Percentiles rank a stretch among this genome's conserved stretches.
These are phyloP conservation scores for Lycocorax pyrrhopterus DNA, from an alignment of 2,113 vertebrate species.

Conservation along the genomic window DNA sequence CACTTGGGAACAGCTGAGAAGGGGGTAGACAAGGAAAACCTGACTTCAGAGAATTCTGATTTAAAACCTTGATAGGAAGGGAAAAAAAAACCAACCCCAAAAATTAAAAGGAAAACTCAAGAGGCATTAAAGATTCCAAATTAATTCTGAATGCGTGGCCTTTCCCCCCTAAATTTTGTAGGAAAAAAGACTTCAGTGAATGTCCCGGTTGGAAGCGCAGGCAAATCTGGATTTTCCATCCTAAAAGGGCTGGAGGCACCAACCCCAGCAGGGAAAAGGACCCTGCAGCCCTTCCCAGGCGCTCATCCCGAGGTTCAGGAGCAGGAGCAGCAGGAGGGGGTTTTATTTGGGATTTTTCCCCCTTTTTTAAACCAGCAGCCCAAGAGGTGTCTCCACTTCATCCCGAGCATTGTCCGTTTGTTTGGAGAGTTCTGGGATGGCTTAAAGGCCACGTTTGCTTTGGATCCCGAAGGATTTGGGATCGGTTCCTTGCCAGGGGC, in stretches of 20 bases:
- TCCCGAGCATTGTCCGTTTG: neutral
- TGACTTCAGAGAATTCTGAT: neutral
- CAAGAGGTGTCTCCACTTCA: neutral
- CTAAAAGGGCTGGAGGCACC: neutral
- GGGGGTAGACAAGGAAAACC: neutral
- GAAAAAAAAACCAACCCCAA: neutral
- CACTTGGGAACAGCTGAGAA: neutral
- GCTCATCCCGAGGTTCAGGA: neutral
- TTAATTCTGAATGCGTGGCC: neutral
- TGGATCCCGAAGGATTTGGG: neutral
- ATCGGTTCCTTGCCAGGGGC: neutral
- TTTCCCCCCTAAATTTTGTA: neutral
- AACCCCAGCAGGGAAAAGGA: no score
- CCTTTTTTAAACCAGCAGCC: neutral
- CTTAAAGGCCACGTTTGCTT: neutral
- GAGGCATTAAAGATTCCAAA: neutral
- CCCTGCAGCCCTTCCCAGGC: neutral
- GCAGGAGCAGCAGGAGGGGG: neutral
- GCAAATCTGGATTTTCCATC: neutral
- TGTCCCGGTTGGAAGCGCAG: accelerated
- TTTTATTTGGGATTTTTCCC: neutral
- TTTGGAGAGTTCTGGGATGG: neutral
- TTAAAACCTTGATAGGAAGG: neutral
- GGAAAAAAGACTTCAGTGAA: neutral
- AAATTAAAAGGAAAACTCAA: neutral